A percentile compares a stretch with the other conserved stretches of the same genome.
phyloP scores from a whole-genome alignment of 2,888 invertebrate species.

The Iphiclides podalirius region DNA sequence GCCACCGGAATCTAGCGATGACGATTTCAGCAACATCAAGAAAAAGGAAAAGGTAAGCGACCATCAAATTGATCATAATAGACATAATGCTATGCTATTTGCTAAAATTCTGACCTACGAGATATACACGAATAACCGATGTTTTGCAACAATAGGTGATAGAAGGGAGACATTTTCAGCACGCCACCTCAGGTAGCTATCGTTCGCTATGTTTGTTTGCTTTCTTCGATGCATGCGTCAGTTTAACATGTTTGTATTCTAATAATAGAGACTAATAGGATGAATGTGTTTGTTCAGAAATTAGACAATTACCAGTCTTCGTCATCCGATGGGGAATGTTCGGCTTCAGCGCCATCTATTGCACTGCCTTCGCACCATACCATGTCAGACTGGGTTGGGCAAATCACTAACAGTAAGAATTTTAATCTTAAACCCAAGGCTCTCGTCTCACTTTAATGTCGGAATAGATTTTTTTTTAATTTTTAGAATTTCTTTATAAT shows the following conservation, averaged over 20 bases:
- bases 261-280: conserved; percentile 10
- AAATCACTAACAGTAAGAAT: conserved; percentile 90
- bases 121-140: conserved; percentile 17
- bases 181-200: conserved; percentile 54
- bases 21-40: conserved; percentile 52
- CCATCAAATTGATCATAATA: too few species aligned
- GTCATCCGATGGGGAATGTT: conserved; percentile 83
- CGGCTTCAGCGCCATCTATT: conserved; percentile 81
- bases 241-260: conserved; percentile 1
- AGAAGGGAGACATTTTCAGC: conserved; percentile 49
- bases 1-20: conserved; percentile 57
- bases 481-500: neutral
- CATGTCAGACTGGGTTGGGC: conserved; percentile 92
- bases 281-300: conserved; percentile 56
- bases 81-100: conserved; percentile 2
- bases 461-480: conserved; percentile 17
- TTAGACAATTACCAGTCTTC: conserved; percentile 72
- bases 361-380: conserved; percentile 76
- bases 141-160: conserved; percentile 58
- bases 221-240: conserved; percentile 35
- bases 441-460: conserved; percentile 28
- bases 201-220: conserved; percentile 26
- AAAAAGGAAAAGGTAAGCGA: conserved; percentile 62
- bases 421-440: too few species aligned
- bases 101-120: conserved; percentile 17